Base-by-base conservation (phyloP, 1,140 invertebrate genomes). In the Phenacoccus solenopsis region DNA sequence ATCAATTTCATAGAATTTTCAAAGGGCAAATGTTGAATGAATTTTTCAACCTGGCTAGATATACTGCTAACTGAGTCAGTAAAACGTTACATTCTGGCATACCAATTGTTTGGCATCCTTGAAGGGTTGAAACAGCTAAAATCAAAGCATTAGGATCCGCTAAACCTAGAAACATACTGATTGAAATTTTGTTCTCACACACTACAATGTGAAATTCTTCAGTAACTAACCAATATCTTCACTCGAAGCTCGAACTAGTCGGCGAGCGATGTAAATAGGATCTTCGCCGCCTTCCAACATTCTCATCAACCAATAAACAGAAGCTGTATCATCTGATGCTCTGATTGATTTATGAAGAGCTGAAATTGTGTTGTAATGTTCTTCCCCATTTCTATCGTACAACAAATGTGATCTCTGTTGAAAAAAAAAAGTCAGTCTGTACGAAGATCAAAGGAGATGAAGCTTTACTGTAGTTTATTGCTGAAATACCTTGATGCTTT, bases 331-430 rank as follows among this genome's bases (percentile, higher is more conserved):
- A 77, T 91, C 88, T 16, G 88, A 86, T 0, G 89, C 90, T 74
- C 91, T 81, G n/a, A 94, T 88, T 0, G 90, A 91, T 78, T 94
- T 93, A 73, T 91, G 90, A 32, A 93, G 79, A 0, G 90, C 90
- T 10, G 90, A 93, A 73, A 90, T 88, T 25, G 85, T 86, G 75
- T 93, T 88, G 76, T 91, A 94, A 79, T 93, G 90, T 76, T 91
- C 87, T 71, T 93, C 90, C 16, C 90, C 90, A 77, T 85, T 84
- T 70, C 84, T 83, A 75, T 93, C 90, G 78, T 93, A 93, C 16
- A 90, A 73, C 72, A 90, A 81, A 76, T 89, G 87, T 24, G 86
- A 84, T 74, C 84, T 84, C 77, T 88, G 81, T 16, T 87, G 77
- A 59, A 75, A 75, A 73, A 3, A 70, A 73, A 67, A 24, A 38